Conservation (phyloP, 2,113 vertebrate genomes). For the Austrofundulus limnaeus region DNA sequence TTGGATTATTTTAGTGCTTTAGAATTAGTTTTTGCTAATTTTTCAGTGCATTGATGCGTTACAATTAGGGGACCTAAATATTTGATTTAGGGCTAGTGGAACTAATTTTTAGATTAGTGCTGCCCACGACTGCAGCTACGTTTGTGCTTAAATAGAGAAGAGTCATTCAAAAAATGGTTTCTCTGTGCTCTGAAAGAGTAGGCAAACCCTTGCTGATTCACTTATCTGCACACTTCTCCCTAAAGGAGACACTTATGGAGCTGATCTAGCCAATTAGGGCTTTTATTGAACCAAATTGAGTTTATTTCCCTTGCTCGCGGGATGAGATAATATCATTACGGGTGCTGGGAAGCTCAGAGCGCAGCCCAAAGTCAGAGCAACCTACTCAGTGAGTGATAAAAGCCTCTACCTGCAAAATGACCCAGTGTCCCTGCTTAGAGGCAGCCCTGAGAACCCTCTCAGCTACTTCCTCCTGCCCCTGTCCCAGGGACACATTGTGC, state of each 20-base stretch:
- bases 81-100: no score
- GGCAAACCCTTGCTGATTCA: conserved; percentile 7
- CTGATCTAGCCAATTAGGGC: conserved; percentile 65
- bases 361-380: conserved; percentile 11
- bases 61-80: no score
- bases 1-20: no score
- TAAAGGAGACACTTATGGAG: conserved; percentile 49
- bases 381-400: neutral
- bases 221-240: conserved; percentile 31
- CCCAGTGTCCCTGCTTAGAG: conserved; percentile 78
- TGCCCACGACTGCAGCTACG: no score
- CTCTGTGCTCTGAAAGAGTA: conserved; percentile 2
- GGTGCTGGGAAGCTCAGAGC: conserved; percentile 29
- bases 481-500: conserved; percentile 82
- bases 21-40: no score
- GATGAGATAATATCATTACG: conserved; percentile 63
- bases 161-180: neutral
- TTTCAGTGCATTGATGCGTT: no score
- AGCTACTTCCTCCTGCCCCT: conserved; percentile 82
- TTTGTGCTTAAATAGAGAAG: neutral
- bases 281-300: conserved; percentile 76
- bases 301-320: conserved; percentile 56
- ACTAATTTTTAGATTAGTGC: no score
- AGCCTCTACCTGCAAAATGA: conserved; percentile 80
- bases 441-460: conserved; percentile 75